A percentile compares a stretch with the other conserved stretches of the same genome.
These are phyloP conservation scores for Mythimna lalbum DNA, from an alignment of 2,888 invertebrate species.

Conservation along the genomic window DNA sequence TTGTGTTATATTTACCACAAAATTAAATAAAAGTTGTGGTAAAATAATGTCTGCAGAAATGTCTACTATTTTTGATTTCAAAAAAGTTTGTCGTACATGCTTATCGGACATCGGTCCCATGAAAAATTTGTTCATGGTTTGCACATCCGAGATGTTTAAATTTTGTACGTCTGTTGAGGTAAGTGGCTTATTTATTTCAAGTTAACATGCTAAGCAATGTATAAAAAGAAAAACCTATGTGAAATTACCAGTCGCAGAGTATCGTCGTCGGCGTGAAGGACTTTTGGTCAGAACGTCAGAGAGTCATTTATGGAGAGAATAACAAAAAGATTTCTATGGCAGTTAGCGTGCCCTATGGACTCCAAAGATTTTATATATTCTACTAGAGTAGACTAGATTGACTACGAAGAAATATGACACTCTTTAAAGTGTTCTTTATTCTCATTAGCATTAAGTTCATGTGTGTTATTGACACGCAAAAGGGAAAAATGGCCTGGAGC, in stretches of 20 bases:
- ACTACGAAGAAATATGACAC: too few species aligned
- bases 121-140: constrained; percentile 83
- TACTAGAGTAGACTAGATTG: too few species aligned
- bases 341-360: not conserved
- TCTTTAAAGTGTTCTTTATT: too few species aligned
- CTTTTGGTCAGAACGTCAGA: not conserved
- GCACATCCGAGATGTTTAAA: constrained; percentile 83
- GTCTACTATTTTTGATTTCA: constrained; percentile 78
- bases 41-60: constrained; percentile 56
- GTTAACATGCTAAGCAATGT: not conserved
- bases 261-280: too few species aligned
- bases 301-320: not conserved
- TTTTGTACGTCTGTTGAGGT: constrained; percentile 88
- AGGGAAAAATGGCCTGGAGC: too few species aligned
- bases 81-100: constrained; percentile 85
- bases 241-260: not conserved
- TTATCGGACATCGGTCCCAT: constrained; percentile 82
- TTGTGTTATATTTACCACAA: not conserved
- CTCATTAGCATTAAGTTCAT: too few species aligned
- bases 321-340: not conserved
- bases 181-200: constrained; percentile 52
- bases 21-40: not conserved
- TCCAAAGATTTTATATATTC: too few species aligned
- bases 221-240: not conserved
- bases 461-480: too few species aligned